phyloP scores from a whole-genome alignment of 2,113 vertebrate species.

The Pitta sordida region DNA sequence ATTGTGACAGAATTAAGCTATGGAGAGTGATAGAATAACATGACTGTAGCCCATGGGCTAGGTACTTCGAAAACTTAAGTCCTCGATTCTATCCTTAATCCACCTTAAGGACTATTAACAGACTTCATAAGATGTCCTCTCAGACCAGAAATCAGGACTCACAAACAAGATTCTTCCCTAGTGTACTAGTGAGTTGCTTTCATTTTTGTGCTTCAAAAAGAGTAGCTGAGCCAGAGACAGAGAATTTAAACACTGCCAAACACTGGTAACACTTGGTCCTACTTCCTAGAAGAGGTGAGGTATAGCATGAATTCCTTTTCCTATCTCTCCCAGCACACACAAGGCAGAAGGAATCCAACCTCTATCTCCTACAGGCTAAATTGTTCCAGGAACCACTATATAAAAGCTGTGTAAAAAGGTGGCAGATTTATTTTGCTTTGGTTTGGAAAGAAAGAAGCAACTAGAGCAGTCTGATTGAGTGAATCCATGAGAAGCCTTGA shows the following conservation, averaged over 20 bases:
- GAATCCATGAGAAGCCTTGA: background rate
- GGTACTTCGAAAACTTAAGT: background rate
- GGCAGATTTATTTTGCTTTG: background rate
- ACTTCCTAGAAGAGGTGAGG: background rate
- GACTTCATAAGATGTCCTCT: background rate
- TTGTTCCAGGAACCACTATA: background rate
- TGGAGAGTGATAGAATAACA: background rate
- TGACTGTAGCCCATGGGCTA: background rate
- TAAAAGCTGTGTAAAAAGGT: background rate
- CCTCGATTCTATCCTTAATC: background rate
- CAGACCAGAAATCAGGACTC: background rate
- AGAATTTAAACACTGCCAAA: background rate
- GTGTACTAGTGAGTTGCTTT: background rate
- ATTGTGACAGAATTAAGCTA: background rate
- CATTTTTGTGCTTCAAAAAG: background rate
- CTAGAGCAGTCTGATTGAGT: background rate
- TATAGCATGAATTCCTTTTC: background rate
- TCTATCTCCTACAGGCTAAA: background rate
- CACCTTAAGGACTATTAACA: background rate
- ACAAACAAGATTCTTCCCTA: background rate
- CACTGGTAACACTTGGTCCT: background rate
- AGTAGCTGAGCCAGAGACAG: background rate
- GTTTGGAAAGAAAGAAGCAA: background rate
- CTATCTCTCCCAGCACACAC: background rate
- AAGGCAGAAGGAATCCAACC: background rate